Conservation (phyloP, 2,888 invertebrate species). For the Agriopis leucophaearia region DNA sequence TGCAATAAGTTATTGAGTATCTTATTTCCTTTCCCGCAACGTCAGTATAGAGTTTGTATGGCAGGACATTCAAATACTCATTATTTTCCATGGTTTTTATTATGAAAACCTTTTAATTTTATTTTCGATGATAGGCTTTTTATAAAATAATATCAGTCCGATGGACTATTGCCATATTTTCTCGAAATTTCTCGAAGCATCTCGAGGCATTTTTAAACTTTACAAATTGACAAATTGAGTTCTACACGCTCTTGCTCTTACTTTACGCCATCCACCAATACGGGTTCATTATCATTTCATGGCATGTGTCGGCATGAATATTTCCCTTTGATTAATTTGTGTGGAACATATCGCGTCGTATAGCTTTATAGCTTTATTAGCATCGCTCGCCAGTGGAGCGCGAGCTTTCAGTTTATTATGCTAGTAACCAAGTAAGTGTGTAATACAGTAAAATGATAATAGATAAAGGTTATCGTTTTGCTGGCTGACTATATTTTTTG, state of each 20-base stretch:
- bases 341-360: slow-evolving; percentile 52
- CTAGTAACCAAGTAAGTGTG: neutral
- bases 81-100: too few species aligned
- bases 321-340: slow-evolving; percentile 85
- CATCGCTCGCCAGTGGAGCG: slow-evolving; percentile 55
- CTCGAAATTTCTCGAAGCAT: too few species aligned
- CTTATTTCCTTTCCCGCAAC: too few species aligned
- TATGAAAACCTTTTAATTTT: too few species aligned
- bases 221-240: neutral
- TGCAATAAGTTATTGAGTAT: too few species aligned
- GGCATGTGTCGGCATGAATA: slow-evolving; percentile 85
- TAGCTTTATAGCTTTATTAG: slow-evolving; percentile 67
- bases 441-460: slow-evolving; percentile 3
- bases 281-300: slow-evolving; percentile 83
- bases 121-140: too few species aligned
- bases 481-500: neutral
- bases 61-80: too few species aligned
- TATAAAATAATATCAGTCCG: too few species aligned
- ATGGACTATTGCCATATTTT: too few species aligned
- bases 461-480: slow-evolving; percentile 5
- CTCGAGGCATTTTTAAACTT: too few species aligned
- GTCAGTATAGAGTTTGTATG: too few species aligned
- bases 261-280: slow-evolving; percentile 55
- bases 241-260: slow-evolving; percentile 44
- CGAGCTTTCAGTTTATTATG: slow-evolving; percentile 50